Percentiles rank a stretch among this genome's conserved stretches.
These are phyloP conservation scores for Siderastrea radians DNA, from an alignment of 92 coral and sea anemone genomes.

Conservation along the genomic window DNA sequence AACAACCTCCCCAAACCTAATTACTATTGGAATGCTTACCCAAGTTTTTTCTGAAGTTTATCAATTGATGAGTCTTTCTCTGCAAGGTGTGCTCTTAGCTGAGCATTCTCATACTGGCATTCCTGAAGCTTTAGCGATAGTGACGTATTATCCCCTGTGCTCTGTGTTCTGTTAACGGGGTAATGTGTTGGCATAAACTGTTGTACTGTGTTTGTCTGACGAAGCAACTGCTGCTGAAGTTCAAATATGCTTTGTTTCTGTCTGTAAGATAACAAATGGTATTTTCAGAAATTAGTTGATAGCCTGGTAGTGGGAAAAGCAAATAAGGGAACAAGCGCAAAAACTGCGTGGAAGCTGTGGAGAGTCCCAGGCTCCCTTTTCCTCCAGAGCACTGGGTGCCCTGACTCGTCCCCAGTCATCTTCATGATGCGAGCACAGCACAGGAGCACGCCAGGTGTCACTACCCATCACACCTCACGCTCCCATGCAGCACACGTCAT, in stretches of 20 bases:
- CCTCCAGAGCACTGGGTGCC: too few relatives aligned
- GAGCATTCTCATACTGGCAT: conserved; percentile 85
- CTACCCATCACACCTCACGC: too few relatives aligned
- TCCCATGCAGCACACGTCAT: too few relatives aligned
- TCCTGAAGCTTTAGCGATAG: conserved; percentile 83
- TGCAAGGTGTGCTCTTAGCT: conserved; percentile 80
- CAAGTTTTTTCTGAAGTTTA: conserved; percentile 80
- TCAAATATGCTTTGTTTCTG: conserved; percentile 88
- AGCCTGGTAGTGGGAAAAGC: too few relatives aligned
- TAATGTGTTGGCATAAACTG: conserved; percentile 57
- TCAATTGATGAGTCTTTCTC: conserved; percentile 83
- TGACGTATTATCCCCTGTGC: conserved; percentile 50
- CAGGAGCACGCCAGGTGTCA: too few relatives aligned
- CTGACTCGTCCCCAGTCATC: too few relatives aligned
- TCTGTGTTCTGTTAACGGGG: conserved; percentile 30
- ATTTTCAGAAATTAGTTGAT: neutral
- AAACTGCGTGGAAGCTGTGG: too few relatives aligned
- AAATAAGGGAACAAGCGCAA: too few relatives aligned
- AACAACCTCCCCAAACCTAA: neutral
- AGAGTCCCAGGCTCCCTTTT: too few relatives aligned
- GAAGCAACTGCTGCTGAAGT: conserved; percentile 82
- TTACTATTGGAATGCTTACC: conserved; percentile 44
- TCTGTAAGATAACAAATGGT: conserved; percentile 34
- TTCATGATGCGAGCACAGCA: too few relatives aligned
- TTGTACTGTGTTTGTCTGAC: conserved; percentile 74